Conservation (phyloP, 2,797 vertebrate genomes). For the Micrastur ruficollis region DNA sequence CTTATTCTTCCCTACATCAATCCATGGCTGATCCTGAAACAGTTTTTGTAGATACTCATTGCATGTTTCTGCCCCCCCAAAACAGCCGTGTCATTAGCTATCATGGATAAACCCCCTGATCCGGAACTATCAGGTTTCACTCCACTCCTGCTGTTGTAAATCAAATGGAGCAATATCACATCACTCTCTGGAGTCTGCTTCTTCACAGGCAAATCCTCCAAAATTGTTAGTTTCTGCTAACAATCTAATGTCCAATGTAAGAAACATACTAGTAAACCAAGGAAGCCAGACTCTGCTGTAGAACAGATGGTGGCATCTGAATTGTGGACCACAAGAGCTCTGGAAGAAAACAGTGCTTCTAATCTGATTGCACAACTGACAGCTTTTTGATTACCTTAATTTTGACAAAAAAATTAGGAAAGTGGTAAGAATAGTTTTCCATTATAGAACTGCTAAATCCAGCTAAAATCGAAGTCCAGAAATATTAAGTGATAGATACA, state of each 20-base stretch:
- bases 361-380: not conserved
- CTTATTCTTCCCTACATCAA: not conserved
- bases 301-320: not conserved
- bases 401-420: not conserved
- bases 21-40: not conserved
- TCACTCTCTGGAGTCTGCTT: not conserved
- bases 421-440: not conserved
- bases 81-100: not conserved
- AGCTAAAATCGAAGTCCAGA: not conserved
- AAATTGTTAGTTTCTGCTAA: not conserved
- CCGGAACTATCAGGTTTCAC: not conserved
- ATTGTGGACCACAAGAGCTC: not conserved
- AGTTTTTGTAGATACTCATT: not conserved
- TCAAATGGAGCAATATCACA: not conserved
- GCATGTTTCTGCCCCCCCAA: not conserved
- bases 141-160: not conserved
- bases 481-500: not conserved
- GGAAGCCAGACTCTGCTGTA: not conserved
- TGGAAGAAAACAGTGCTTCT: not conserved
- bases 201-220: not conserved
- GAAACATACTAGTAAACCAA: not conserved
- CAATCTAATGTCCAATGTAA: rapidly evolving
- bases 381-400: not conserved
- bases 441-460: not conserved
- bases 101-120: not conserved